Base-by-base conservation (phyloP, 2,888 invertebrate genomes). In the Odontothrips loti region DNA sequence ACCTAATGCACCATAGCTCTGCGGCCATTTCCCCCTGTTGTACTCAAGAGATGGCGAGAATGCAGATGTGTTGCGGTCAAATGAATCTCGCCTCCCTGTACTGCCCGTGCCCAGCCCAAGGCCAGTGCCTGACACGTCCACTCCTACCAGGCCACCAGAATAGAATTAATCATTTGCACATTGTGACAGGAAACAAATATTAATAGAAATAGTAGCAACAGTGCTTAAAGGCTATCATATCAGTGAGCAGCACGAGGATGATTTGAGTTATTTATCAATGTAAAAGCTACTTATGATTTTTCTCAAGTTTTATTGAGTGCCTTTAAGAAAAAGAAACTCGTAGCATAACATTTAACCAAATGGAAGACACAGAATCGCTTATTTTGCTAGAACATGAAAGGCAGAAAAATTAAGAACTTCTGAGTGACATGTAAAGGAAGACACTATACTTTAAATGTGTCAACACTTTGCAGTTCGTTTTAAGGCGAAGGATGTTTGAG, bases 1-100 rank as follows among this genome's bases (percentile, higher is more conserved):
- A 88, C 90, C 90, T 82, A 91, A 87, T 81, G 90, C 90, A 80
- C 90, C 90, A 85, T 91, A 91, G 86, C 89, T 91, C 85, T 90
- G 90, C 48, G 89, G 89, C 89, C 90, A 90, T 85, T 90, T 90
- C 80, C 88, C 88, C 84, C 89, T 86, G 86, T 91, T 90, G 87
- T 93, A 93, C 86, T 93, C 93, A 86, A 93, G 88, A 83, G 93
- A 93, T 81, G 93, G 93, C 84, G 93, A 93, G 86, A 93, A 93
- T 84, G 93, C 93, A 82, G 93, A 93, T 85, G 93, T 93, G 86
- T 92, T 93, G 84, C 94, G 90, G 86, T 94, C 93, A 88, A 94
- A 93, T 47, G 94, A 94, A 87, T 95, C 95, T 83, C 94, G 90
- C 84, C 94, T 90, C 82, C 93, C 93, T 83, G 91, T 91, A 85